Conservation (phyloP, 1,140 invertebrate genomes). For the Heliconius congener region DNA sequence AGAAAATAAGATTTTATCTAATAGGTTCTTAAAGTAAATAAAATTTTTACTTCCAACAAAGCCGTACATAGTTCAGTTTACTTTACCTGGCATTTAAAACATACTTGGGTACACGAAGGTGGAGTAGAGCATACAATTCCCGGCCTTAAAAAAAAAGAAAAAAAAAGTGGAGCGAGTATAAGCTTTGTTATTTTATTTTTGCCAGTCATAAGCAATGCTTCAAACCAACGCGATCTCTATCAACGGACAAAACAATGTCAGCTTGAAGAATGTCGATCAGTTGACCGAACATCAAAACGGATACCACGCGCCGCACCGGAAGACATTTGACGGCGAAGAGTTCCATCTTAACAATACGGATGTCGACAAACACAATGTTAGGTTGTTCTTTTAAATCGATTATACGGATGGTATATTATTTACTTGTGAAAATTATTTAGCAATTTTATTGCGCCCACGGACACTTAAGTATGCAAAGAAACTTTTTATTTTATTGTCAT, state of each 20-base stretch:
- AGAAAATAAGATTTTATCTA: background rate
- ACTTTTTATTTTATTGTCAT: too few relatives aligned
- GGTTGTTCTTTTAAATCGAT: constrained; percentile 45
- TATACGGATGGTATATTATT: background rate
- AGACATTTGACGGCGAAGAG: constrained; percentile 51
- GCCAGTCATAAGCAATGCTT: constrained; percentile 28
- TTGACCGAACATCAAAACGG: constrained; percentile 39
- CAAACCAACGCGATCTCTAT: constrained; percentile 14
- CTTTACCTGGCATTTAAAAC: background rate
- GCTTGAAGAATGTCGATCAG: constrained; percentile 21
- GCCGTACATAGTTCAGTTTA: background rate
- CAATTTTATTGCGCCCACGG: background rate
- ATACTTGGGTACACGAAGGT: background rate
- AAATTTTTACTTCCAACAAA: background rate
- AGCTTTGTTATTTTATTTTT: constrained; percentile 26
- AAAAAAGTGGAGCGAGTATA: background rate
- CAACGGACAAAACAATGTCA: constrained; percentile 23
- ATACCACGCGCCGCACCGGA: constrained; percentile 55
- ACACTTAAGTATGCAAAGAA: too few relatives aligned
- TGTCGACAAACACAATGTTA: constrained; percentile 46
- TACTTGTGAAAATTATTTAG: background rate
- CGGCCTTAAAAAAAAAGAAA: too few relatives aligned
- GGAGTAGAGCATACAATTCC: background rate
- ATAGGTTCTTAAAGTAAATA: background rate
- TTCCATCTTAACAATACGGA: constrained; percentile 28